A percentile compares a stretch with the other conserved stretches of the same genome.
phyloP scores from a whole-genome alignment of 23 tunicate species.

The Aplidium turbinatum region DNA sequence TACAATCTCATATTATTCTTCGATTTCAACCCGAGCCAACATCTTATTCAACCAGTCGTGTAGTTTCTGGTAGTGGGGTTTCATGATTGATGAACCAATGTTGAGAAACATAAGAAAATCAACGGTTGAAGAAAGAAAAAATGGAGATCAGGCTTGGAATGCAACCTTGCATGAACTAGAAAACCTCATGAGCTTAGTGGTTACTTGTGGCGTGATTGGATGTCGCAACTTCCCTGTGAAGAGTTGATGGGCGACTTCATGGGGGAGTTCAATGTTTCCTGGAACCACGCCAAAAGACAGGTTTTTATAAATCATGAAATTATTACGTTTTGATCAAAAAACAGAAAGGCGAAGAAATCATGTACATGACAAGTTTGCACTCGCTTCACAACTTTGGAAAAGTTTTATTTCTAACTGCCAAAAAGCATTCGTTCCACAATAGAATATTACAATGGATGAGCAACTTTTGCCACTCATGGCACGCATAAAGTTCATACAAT shows the following conservation, averaged over 20 bases:
- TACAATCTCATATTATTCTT: no score
- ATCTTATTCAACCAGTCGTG: no score
- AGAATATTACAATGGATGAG: not conserved
- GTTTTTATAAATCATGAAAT: not conserved
- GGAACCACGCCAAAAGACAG: not conserved
- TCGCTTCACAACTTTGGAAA: constrained; percentile 2
- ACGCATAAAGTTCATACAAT: not conserved
- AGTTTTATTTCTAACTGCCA: constrained; percentile 1
- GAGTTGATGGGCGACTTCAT: constrained; percentile 1
- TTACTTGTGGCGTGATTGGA: not conserved
- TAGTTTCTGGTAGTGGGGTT: no score
- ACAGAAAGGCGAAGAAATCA: constrained; percentile 5
- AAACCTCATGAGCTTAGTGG: not conserved
- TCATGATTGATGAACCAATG: no score
- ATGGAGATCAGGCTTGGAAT: constrained; percentile 4
- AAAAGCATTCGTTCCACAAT: constrained; percentile 8
- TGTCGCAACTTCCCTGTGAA: constrained; percentile 1
- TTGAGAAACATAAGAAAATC: constrained; percentile 1
- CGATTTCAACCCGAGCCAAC: no score
- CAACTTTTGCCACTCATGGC: not conserved
- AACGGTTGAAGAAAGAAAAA: no score
- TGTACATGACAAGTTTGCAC: constrained; percentile 5
- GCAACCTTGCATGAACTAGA: constrained; percentile 1
- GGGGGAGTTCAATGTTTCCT: not conserved
- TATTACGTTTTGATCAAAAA: not conserved